These are phyloP conservation scores for Eilema caniola DNA, from an alignment of 2,888 invertebrate species.

Conservation along the genomic window DNA sequence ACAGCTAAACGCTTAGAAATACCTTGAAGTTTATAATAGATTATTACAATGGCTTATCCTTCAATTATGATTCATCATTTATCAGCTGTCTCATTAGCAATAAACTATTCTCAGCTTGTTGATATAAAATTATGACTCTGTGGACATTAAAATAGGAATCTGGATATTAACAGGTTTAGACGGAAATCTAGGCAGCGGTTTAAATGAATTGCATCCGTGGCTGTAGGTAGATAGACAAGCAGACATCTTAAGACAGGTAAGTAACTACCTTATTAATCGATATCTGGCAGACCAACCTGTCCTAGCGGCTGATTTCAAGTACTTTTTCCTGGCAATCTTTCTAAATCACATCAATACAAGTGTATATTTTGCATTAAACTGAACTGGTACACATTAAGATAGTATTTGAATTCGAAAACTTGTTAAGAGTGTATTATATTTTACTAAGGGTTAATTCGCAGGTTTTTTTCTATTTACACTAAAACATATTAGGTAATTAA, in stretches of 20 bases:
- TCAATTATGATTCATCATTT: slow-evolving; percentile 19
- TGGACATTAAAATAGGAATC: slow-evolving; percentile 58
- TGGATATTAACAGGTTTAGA: slow-evolving; percentile 74
- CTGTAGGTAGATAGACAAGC: slow-evolving; percentile 66
- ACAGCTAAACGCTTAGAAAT: neutral
- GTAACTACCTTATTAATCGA: slow-evolving; percentile 61
- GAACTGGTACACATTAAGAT: neutral
- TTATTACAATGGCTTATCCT: slow-evolving; percentile 21
- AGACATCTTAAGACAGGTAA: slow-evolving; percentile 49
- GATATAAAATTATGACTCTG: slow-evolving; percentile 49
- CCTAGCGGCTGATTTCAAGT: slow-evolving; percentile 48
- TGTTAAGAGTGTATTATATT: neutral
- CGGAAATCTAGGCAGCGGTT: slow-evolving; percentile 79
- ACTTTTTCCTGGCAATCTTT: slow-evolving; percentile 45
- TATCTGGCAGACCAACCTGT: slow-evolving; percentile 44
- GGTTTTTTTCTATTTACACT: neutral
- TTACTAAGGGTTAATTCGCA: neutral
- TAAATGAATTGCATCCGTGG: slow-evolving; percentile 81
- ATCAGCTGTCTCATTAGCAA: slow-evolving; percentile 25
- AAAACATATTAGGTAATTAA: too few species aligned
- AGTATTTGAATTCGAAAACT: neutral
- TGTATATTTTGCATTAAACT: neutral
- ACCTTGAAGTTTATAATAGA: neutral
- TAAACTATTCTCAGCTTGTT: slow-evolving; percentile 34
- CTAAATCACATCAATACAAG: slow-evolving; percentile 35